Percentiles rank a stretch among this genome's conserved stretches.
Evolutionary conservation across 1,140 invertebrate species (phyloP).

Genomic region (Heterodera carotae): DNA sequence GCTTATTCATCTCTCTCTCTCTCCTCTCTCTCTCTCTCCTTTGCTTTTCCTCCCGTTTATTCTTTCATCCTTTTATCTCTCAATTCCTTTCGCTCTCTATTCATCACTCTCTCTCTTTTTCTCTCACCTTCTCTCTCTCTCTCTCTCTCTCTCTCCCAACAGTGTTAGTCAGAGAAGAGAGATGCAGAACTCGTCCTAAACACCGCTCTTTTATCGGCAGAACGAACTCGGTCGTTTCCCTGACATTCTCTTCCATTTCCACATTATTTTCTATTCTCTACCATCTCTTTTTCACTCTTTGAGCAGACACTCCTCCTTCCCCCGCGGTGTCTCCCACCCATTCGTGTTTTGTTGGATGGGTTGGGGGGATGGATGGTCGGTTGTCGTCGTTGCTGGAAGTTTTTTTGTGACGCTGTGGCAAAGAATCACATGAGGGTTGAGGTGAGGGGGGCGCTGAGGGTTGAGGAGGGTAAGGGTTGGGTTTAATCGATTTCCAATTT

Average conservation of each 20-base stretch:
- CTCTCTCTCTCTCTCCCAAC: not conserved
- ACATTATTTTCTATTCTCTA: not conserved
- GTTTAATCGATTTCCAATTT: slow-evolving; percentile 34
- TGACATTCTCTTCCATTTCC: not conserved
- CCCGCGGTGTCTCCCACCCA: not conserved
- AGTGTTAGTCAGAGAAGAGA: too few species aligned
- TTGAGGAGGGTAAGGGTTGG: slow-evolving; percentile 12
- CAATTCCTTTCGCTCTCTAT: not conserved
- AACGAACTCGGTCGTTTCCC: not conserved
- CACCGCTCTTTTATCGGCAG: not conserved
- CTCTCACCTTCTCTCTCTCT: not conserved
- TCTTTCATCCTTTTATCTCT: not conserved
- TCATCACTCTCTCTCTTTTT: not conserved
- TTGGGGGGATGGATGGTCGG: slow-evolving; percentile 3
- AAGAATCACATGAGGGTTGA: slow-evolving; percentile 11
- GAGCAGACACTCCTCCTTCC: not conserved
- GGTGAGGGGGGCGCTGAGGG: not conserved
- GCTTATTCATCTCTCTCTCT: not conserved
- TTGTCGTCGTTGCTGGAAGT: slow-evolving; percentile 19
- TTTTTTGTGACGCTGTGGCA: not conserved
- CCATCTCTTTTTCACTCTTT: not conserved
- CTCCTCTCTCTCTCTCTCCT: not conserved
- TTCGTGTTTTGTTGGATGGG: not conserved
- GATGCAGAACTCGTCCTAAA: not conserved
- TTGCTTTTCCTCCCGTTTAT: not conserved